Conservation (phyloP, 2,888 invertebrate genomes). For the Calameuta pallipes region DNA sequence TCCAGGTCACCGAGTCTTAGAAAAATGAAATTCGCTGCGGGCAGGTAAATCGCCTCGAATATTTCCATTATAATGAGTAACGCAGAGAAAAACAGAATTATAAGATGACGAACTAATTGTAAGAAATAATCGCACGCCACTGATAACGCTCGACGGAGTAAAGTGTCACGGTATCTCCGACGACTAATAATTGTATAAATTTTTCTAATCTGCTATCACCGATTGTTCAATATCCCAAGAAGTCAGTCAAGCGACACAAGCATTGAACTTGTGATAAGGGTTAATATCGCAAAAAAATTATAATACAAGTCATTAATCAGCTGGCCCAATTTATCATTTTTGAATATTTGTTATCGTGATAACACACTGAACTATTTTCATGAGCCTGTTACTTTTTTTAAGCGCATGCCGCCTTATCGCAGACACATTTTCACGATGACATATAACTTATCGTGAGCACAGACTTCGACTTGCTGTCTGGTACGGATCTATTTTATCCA, state of each 20-base stretch:
- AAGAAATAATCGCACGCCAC: neutral
- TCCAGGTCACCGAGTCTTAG: too few relatives aligned
- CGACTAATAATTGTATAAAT: neutral
- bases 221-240: neutral
- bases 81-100: neutral
- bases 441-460: too few relatives aligned
- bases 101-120: neutral
- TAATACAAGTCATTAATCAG: neutral
- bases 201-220: neutral
- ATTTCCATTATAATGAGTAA: neutral
- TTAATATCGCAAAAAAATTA: neutral
- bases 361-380: neutral
- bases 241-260: neutral
- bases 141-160: neutral
- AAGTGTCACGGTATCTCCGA: neutral
- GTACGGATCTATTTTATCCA: too few relatives aligned
- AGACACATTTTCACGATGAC: too few relatives aligned
- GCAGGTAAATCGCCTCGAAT: neutral
- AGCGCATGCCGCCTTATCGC: too few relatives aligned
- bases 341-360: neutral
- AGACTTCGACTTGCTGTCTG: too few relatives aligned
- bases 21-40: too few relatives aligned
- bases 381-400: too few relatives aligned
- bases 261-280: neutral
- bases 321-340: neutral